Conservation (phyloP, 2,888 invertebrate species). For the Ennomos fuscantarius region DNA sequence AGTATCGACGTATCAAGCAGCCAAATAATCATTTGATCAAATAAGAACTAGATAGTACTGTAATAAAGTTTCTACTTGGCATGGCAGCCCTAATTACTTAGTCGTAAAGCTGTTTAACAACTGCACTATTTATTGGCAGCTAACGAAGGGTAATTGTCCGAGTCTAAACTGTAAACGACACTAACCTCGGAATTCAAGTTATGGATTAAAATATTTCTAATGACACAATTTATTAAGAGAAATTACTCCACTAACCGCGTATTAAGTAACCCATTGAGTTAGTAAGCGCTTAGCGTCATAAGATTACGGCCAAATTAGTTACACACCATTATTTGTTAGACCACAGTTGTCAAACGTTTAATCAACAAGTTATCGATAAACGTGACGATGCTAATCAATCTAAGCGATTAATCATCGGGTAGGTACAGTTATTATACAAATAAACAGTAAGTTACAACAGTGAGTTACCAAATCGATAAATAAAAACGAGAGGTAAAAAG, state of each 20-base stretch:
- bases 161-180: slow-evolving; percentile 53
- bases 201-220: slow-evolving; percentile 41
- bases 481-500: slow-evolving; percentile 47
- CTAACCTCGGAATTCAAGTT: slow-evolving; percentile 40
- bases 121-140: slow-evolving; percentile 72
- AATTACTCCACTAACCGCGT: slow-evolving; percentile 13
- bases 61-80: not conserved
- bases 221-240: slow-evolving; percentile 29
- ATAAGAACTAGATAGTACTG: not conserved
- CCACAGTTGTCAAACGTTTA: slow-evolving; percentile 21
- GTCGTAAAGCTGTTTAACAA: slow-evolving; percentile 67
- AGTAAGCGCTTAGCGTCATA: slow-evolving; percentile 13
- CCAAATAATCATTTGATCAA: too few species aligned
- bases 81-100: slow-evolving; percentile 32
- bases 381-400: slow-evolving; percentile 28
- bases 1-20: too few species aligned
- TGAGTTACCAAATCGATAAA: slow-evolving; percentile 51
- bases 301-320: slow-evolving; percentile 16
- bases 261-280: slow-evolving; percentile 15
- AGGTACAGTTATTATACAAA: slow-evolving; percentile 41
- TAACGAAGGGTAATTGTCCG: slow-evolving; percentile 73
- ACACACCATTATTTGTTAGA: slow-evolving; percentile 16
- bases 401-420: slow-evolving; percentile 32
- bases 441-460: slow-evolving; percentile 41
- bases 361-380: slow-evolving; percentile 22